Percentiles rank a stretch among this genome's conserved stretches.
Evolutionary conservation across 2,113 vertebrate genomes (phyloP).

Genomic region (Ascaphus truei): DNA sequence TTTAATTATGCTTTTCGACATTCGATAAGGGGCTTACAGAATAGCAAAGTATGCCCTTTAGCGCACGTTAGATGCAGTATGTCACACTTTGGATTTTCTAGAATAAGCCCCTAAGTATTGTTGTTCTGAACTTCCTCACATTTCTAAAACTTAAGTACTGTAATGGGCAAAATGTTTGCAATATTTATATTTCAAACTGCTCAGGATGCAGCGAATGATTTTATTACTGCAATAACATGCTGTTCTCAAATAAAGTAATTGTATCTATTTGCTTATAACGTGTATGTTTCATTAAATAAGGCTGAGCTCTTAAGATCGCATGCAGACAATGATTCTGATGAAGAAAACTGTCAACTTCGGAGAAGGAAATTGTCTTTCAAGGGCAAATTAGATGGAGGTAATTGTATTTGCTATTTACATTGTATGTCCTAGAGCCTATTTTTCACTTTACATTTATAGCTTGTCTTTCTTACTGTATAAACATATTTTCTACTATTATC

Average conservation of each 20-base stretch:
- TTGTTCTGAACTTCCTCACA: too few relatives aligned
- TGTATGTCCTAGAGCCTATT: neutral
- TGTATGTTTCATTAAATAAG: slow-evolving; percentile 58
- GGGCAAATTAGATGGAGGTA: slow-evolving; percentile 80
- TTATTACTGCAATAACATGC: neutral
- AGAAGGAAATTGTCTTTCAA: slow-evolving; percentile 89
- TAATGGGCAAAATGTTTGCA: neutral
- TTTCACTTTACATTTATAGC: neutral
- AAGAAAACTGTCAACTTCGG: slow-evolving; percentile 69
- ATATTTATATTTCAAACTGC: neutral
- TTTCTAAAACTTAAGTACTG: too few relatives aligned
- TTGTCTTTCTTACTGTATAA: too few relatives aligned
- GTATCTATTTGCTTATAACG: neutral
- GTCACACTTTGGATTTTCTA: neutral
- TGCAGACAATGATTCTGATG: slow-evolving; percentile 70
- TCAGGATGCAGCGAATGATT: neutral
- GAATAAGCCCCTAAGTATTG: neutral
- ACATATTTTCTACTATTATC: too few relatives aligned
- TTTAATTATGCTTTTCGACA: too few relatives aligned
- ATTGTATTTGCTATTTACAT: slow-evolving; percentile 36
- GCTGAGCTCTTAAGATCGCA: slow-evolving; percentile 65
- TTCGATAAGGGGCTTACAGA: too few relatives aligned
- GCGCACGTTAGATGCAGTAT: too few relatives aligned
- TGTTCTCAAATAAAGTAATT: neutral
- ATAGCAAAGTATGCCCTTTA: too few relatives aligned